Percentiles rank a stretch among this genome's conserved stretches.
Conservation (phyloP, 2,797 vertebrate genomes). For the Acanthiza pusilla region DNA sequence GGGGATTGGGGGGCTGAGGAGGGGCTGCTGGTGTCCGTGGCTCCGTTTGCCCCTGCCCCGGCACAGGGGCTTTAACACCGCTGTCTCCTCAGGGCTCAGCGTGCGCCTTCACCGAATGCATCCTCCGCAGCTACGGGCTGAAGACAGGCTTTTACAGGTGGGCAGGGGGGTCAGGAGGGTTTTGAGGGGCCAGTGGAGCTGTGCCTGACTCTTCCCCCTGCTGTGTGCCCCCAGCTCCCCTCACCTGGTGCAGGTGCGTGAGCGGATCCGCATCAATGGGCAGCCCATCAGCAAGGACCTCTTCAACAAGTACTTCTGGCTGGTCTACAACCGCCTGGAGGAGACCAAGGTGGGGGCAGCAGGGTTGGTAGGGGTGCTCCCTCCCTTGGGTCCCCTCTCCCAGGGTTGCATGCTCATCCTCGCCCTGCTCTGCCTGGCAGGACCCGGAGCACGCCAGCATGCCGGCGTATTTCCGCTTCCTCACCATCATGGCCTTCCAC, state of each 20-base stretch:
- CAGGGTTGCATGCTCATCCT: rapidly evolving
- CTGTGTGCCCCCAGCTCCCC: constrained; percentile 81
- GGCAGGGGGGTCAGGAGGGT: neutral
- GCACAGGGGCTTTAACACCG: rapidly evolving
- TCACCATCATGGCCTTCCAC: constrained; percentile 95
- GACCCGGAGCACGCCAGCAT: constrained; percentile 72
- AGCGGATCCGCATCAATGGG: constrained; percentile 92
- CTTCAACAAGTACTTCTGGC: constrained; percentile 95
- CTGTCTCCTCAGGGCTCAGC: constrained; percentile 82
- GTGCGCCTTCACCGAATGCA: constrained; percentile 90
- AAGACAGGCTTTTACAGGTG: constrained; percentile 96
- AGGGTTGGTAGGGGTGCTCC: neutral
- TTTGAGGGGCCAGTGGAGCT: rapidly evolving
- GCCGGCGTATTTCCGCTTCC: constrained; percentile 94
- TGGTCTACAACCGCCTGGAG: constrained; percentile 85
- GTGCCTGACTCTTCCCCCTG: neutral
- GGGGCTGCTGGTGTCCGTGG: neutral
- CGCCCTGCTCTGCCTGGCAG: constrained; percentile 48
- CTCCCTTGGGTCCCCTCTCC: too few species aligned
- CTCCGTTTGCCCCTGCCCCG: neutral
- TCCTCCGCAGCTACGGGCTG: constrained; percentile 87
- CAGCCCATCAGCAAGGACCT: constrained; percentile 89
- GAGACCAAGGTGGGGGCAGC: constrained; percentile 82
- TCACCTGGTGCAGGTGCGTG: constrained; percentile 92
- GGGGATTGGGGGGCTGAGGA: neutral